These are phyloP conservation scores for Athalia circularis DNA, from an alignment of 2,888 invertebrate species.

Conservation along the genomic window DNA sequence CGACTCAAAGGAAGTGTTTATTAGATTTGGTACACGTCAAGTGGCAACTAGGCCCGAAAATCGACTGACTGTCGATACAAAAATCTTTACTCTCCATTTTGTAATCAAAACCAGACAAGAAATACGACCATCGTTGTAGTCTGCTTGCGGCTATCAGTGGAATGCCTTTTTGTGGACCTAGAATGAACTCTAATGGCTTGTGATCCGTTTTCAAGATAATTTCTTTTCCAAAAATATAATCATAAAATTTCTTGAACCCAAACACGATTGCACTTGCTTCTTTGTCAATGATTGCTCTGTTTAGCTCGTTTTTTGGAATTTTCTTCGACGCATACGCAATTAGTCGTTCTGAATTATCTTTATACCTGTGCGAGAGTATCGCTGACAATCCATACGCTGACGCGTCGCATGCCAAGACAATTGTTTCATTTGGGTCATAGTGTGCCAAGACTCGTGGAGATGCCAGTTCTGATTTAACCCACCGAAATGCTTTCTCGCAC, in stretches of 20 bases:
- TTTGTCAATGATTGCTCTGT: constrained; percentile 50
- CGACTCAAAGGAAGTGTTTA: no score
- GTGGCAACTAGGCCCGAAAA: no score
- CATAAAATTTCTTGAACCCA: constrained; percentile 50
- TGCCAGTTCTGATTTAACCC: constrained; percentile 52
- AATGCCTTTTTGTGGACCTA: constrained; percentile 41
- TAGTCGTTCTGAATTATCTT: not conserved
- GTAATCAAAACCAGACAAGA: constrained; percentile 42
- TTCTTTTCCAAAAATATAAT: constrained; percentile 47
- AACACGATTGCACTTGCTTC: constrained; percentile 51
- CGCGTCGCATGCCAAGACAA: constrained; percentile 51
- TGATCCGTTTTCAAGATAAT: constrained; percentile 60
- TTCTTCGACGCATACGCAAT: constrained; percentile 49
- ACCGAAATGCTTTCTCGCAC: constrained; percentile 58
- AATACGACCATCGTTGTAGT: constrained; percentile 41
- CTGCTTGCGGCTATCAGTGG: constrained; percentile 46
- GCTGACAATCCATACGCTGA: no score
- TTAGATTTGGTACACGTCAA: no score
- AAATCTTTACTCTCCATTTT: no score
- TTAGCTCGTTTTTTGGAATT: constrained; percentile 48
- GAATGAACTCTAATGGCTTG: constrained; percentile 64
- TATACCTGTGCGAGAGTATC: constrained; percentile 25
- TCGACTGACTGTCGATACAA: no score
- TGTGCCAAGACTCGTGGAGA: constrained; percentile 52
- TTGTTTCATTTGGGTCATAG: constrained; percentile 49